Evolutionary conservation across 2,113 vertebrate genomes (phyloP), one percentile per base, ranked within the genome.

Genomic region (Meriones unguiculatus): DNA sequence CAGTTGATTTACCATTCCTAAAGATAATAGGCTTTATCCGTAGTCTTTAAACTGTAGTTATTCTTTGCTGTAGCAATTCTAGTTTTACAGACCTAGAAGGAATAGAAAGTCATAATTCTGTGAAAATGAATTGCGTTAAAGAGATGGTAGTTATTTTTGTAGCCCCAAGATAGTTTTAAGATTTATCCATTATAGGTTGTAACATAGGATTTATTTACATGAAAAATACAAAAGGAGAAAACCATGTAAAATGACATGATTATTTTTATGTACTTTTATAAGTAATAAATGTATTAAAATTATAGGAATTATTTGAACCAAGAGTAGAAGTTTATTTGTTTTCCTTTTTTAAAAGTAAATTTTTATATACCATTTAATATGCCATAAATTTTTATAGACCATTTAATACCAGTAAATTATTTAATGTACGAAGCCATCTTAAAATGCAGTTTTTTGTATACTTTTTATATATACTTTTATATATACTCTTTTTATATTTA

Each of bases 221-320:
- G 25, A 84, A 78, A 87, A 64, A 59, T 64, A 11, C 17, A 69
- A 88, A 82, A 20, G 80, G 32, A 87, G 70, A 92, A 81, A 90
- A 20, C 15, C 24, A 32, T 12, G 4, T 6, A 64, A 80, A 82
- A 87, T 80, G 41, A 5, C 64, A 76, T 82, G 1, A 81, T 52
- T 81, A 38, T 87, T 82, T 96, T 46, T 46, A 46, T 46, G 46
- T 46, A 46, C 46, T 62, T 64, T 78, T 57, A 2, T 46, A 91
- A 81, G 46, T 75, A 73, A 86, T 86, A 85, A 90, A 54, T 86
- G 15, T 35, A 64, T 78, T 85, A 69, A 72, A 85, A 62, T 89
- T 38, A 82, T 4, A 62, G 32, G 46, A 73, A 87, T 72, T 90
- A 46, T 46, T n/a, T 46, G 64, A 24, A 52, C 62, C 57, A 35